Conservation (phyloP, 2,888 invertebrate species). For the Iselma pallidipennis region DNA sequence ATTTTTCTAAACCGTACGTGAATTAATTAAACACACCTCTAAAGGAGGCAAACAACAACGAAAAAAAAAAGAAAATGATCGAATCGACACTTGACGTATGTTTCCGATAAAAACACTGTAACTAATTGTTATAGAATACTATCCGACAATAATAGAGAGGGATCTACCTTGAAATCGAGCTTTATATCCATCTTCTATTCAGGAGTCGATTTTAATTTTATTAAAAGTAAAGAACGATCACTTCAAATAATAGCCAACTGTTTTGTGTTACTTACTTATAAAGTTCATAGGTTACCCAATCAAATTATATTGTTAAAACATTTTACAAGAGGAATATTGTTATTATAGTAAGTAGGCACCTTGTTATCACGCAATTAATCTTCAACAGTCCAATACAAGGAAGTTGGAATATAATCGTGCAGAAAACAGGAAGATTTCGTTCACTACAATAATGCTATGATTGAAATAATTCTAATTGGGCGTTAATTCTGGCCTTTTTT, state of each 20-base stretch:
- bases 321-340: slow-evolving; percentile 20
- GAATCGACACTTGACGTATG: not conserved
- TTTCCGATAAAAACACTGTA: not conserved
- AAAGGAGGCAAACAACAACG: not conserved
- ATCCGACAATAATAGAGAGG: not conserved
- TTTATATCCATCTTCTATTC: too few relatives aligned
- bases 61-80: too few relatives aligned
- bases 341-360: slow-evolving; percentile 14
- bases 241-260: not conserved
- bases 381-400: slow-evolving; percentile 14
- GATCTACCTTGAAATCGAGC: too few relatives aligned
- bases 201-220: not conserved
- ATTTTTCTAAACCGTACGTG: not conserved
- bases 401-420: slow-evolving; percentile 7
- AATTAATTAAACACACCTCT: not conserved
- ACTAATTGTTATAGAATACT: not conserved
- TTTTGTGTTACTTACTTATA: too few relatives aligned
- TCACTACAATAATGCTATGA: not conserved
- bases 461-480: not conserved
- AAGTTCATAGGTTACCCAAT: slow-evolving; percentile 22
- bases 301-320: slow-evolving; percentile 20
- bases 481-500: not conserved
- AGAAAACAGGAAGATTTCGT: not conserved
- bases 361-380: slow-evolving; percentile 25
- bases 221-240: too few relatives aligned